Evolutionary conservation across 2,888 invertebrate genomes (phyloP).

Genomic region (Spodoptera exigua): DNA sequence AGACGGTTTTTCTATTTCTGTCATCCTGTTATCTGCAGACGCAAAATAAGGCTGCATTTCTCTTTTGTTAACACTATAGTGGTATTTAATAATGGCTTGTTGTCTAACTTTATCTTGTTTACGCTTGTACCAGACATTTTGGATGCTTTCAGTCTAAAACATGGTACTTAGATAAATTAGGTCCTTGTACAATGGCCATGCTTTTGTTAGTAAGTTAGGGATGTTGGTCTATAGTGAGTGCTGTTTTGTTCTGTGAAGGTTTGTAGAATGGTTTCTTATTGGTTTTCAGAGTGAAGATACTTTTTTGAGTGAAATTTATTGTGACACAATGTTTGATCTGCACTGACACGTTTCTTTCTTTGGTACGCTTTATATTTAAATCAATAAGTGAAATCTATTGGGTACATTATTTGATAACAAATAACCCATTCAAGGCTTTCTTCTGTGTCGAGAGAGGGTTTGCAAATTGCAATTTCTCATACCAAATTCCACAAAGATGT

Average conservation of each 20-base stretch:
- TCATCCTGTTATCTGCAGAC: constrained; percentile 7
- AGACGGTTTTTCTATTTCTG: background rate
- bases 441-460: no score
- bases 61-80: background rate
- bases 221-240: background rate
- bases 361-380: no score
- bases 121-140: constrained; percentile 9
- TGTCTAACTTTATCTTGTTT: constrained; percentile 1
- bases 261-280: background rate
- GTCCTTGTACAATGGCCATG: constrained; percentile 6
- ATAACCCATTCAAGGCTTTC: no score
- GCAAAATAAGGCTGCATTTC: constrained; percentile 1
- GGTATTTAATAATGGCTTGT: constrained; percentile 6
- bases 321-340: no score
- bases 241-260: background rate
- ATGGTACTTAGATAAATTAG: constrained; percentile 11
- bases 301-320: no score
- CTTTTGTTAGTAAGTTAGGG: constrained; percentile 10
- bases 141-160: background rate
- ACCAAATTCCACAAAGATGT: no score
- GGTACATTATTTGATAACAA: no score
- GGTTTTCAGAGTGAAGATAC: background rate
- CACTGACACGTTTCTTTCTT: no score
- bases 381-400: no score
- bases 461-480: no score